Evolutionary conservation across 2,113 vertebrate species (phyloP).

Genomic region (Noctilio leporinus): DNA sequence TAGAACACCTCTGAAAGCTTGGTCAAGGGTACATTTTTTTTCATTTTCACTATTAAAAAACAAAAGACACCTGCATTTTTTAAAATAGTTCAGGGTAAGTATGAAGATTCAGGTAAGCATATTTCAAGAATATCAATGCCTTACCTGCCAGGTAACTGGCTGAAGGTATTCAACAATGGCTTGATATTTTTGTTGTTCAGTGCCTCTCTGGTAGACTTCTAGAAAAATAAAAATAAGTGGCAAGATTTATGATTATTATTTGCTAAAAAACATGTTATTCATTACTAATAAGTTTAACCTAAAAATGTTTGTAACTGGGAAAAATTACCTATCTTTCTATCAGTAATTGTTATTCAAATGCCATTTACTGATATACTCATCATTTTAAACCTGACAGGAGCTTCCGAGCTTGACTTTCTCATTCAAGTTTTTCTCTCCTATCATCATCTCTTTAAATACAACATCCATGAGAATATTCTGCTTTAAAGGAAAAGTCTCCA

Average conservation of each 20-base stretch:
- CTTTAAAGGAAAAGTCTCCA: background rate
- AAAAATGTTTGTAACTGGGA: background rate
- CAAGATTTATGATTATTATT: background rate
- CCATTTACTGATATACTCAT: background rate
- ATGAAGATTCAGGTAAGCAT: background rate
- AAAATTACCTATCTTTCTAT: conserved; percentile 23
- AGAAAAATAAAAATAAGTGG: conserved; percentile 51
- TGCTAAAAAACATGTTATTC: conserved; percentile 17
- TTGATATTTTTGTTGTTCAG: conserved; percentile 87
- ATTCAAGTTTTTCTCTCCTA: background rate
- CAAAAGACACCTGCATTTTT: conserved; percentile 35
- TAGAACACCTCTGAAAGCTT: conserved; percentile 91
- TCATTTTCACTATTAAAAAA: conserved; percentile 91
- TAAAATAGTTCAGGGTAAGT: conserved; percentile 20
- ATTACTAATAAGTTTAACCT: background rate
- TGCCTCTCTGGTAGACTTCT: conserved; percentile 88
- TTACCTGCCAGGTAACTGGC: conserved; percentile 93
- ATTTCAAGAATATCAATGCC: conserved; percentile 5
- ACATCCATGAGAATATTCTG: background rate
- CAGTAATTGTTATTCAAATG: conserved; percentile 9
- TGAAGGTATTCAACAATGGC: conserved; percentile 84
- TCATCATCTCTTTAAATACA: background rate
- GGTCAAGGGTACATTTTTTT: conserved; percentile 95
- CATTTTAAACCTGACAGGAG: background rate
- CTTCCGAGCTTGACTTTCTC: background rate